phyloP scores from a whole-genome alignment of 2,113 vertebrate species.

The Upupa epops region DNA sequence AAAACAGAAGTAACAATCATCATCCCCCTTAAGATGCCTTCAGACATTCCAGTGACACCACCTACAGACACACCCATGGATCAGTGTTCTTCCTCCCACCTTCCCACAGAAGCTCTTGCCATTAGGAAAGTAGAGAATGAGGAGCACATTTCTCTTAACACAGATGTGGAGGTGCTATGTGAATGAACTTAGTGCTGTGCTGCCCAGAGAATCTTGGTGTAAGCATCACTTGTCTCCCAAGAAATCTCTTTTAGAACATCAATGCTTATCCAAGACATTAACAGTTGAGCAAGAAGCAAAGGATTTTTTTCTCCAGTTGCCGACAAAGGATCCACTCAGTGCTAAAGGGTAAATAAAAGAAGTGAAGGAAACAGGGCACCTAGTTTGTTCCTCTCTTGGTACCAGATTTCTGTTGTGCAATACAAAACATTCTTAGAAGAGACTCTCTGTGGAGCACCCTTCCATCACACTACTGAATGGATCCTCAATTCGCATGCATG shows the following conservation, averaged over 20 bases:
- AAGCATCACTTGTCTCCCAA: background rate
- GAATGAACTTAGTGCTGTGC: background rate
- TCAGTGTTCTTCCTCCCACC: background rate
- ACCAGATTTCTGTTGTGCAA: background rate
- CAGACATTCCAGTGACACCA: background rate
- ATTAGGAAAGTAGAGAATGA: background rate
- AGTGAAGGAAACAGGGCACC: background rate
- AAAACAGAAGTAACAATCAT: background rate
- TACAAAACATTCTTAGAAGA: background rate
- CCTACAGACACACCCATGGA: fast-evolving
- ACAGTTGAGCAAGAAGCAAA: background rate
- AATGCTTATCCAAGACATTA: background rate
- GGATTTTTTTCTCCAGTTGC: background rate
- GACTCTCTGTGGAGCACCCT: background rate
- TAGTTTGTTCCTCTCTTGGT: background rate
- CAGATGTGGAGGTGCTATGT: background rate
- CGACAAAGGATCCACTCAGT: background rate
- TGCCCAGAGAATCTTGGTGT: background rate
- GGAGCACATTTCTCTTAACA: background rate
- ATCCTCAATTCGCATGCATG: background rate
- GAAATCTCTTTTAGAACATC: background rate
- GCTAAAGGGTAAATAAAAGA: background rate
- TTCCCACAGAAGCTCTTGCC: background rate
- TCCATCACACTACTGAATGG: background rate
- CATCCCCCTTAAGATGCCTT: background rate